These are phyloP conservation scores for Chironomus tepperi DNA, from an alignment of 1,140 invertebrate species.

Conservation along the genomic window DNA sequence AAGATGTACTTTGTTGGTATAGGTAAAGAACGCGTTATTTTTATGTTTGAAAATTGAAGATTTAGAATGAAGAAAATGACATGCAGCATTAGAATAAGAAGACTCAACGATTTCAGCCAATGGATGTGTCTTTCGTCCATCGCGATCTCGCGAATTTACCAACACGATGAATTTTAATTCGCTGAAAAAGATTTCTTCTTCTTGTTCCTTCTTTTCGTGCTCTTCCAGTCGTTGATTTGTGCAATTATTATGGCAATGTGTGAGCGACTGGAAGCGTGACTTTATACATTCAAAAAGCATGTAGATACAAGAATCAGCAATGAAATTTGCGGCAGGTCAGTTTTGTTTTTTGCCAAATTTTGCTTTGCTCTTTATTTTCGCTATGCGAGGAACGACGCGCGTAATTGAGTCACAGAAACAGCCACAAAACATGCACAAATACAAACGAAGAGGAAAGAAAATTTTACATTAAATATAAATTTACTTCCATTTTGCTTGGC, in stretches of 20 bases:
- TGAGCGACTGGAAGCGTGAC: no score
- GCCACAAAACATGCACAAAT: no score
- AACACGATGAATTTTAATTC: background rate
- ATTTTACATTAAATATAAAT: no score
- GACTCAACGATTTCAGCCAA: background rate
- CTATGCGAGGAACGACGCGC: background rate
- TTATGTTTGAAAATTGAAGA: background rate
- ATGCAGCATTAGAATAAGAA: background rate
- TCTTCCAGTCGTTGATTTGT: background rate
- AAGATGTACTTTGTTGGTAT: background rate
- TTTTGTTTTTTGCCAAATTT: background rate
- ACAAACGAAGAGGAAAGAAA: no score
- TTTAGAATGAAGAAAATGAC: background rate
- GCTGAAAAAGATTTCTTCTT: background rate
- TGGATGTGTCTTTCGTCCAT: background rate
- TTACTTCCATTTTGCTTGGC: background rate
- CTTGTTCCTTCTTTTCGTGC: background rate
- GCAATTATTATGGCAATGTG: background rate
- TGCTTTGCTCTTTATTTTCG: background rate
- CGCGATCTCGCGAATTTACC: background rate
- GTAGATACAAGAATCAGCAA: no score
- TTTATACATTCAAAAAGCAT: no score
- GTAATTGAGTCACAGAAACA: no score
- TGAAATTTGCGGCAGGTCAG: background rate
- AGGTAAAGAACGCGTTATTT: background rate